Evolutionary conservation across 1,140 invertebrate species (phyloP).

Genomic region (Leptonema lineaticorne): DNA sequence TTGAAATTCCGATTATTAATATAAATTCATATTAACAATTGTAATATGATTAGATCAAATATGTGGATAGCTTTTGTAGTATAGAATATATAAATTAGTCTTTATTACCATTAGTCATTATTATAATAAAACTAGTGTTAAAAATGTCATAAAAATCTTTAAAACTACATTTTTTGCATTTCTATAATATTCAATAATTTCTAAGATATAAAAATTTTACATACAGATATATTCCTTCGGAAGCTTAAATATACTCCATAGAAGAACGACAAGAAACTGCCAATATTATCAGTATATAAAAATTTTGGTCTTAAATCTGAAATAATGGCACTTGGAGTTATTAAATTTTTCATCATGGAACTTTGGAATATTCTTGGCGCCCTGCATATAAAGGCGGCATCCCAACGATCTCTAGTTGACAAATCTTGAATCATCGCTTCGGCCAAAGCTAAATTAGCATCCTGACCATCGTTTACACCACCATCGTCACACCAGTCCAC

Average conservation of each 20-base stretch:
- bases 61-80: too few relatives aligned
- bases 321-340: background rate
- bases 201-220: constrained; percentile 18
- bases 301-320: constrained; percentile 28
- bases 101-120: too few relatives aligned
- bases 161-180: too few relatives aligned
- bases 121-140: too few relatives aligned
- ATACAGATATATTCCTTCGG: constrained; percentile 29
- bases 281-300: constrained; percentile 27
- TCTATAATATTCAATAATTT: background rate
- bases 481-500: constrained; percentile 39
- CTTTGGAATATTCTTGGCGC: constrained; percentile 15
- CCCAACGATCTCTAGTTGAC: constrained; percentile 19
- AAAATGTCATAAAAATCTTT: too few relatives aligned
- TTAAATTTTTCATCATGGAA: background rate
- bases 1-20: background rate
- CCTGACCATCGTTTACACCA: constrained; percentile 1
- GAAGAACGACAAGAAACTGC: constrained; percentile 21
- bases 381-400: constrained; percentile 30
- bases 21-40: background rate
- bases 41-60: too few relatives aligned
- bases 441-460: constrained; percentile 27
- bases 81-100: too few relatives aligned
- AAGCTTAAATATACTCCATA: constrained; percentile 31
- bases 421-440: constrained; percentile 27